Percentiles rank a stretch among this genome's conserved stretches.
Evolutionary conservation across 2,888 invertebrate genomes (phyloP).

Genomic region (Andrena bicolor): DNA sequence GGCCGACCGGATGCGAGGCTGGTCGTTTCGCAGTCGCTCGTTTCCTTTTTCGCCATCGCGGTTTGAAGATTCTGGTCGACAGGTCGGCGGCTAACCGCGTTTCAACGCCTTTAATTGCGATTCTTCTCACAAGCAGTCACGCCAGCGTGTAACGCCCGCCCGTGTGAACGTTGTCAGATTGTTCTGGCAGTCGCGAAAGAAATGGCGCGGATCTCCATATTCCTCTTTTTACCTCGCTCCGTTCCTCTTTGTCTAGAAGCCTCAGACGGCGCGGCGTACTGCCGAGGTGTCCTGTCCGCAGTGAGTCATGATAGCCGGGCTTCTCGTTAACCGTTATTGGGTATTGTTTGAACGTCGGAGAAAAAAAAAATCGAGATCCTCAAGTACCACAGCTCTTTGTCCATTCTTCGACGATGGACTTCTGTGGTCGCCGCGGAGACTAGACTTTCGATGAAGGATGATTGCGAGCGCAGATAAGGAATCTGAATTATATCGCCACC

Average conservation of each 20-base stretch:
- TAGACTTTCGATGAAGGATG: too few species aligned
- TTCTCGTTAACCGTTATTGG: slow-evolving; percentile 3
- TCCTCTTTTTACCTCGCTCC: neutral
- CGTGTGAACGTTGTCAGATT: slow-evolving; percentile 47
- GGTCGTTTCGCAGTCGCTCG: slow-evolving; percentile 54
- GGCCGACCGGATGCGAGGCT: slow-evolving; percentile 58
- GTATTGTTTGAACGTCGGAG: neutral
- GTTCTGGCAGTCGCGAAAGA: slow-evolving; percentile 30
- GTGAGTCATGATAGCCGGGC: neutral
- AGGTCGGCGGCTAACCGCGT: slow-evolving; percentile 39
- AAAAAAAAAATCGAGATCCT: neutral
- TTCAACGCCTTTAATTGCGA: slow-evolving; percentile 70
- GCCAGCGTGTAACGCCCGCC: slow-evolving; percentile 23
- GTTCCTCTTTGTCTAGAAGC: neutral
- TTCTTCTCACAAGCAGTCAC: slow-evolving; percentile 68
- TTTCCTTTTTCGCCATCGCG: slow-evolving; percentile 63
- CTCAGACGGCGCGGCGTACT: neutral
- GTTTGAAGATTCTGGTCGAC: slow-evolving; percentile 46
- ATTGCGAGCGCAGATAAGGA: too few species aligned
- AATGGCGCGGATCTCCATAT: slow-evolving; percentile 15
- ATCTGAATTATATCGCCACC: too few species aligned
- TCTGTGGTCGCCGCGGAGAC: too few species aligned
- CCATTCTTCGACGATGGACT: too few species aligned
- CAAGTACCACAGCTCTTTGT: too few species aligned
- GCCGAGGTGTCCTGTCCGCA: neutral